Conservation (phyloP, 2,888 invertebrate genomes). For the Plebejus argus region DNA sequence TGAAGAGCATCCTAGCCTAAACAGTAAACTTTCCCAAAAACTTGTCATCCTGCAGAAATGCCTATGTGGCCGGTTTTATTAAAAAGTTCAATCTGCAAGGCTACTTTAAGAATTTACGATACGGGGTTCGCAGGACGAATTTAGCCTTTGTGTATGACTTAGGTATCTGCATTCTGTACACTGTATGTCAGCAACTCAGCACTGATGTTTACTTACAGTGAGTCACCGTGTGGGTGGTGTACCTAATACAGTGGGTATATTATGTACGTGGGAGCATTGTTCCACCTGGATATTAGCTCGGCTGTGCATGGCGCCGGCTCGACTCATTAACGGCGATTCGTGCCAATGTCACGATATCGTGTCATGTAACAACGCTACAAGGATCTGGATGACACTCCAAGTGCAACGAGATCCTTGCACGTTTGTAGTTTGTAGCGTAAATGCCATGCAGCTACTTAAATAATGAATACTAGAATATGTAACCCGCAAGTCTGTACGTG, state of each 20-base stretch:
- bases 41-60: no score
- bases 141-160: not conserved
- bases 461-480: no score
- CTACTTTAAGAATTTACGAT: no score
- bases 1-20: no score
- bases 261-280: not conserved
- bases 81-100: no score
- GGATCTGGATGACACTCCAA: not conserved
- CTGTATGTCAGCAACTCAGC: not conserved
- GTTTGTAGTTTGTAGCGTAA: not conserved
- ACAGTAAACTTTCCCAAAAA: no score
- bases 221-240: conserved; percentile 4
- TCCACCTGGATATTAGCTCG: not conserved
- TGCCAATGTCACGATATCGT: not conserved
- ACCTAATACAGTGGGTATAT: not conserved
- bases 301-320: not conserved
- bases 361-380: not conserved
- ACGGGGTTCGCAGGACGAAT: not conserved
- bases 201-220: not conserved
- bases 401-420: not conserved
- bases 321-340: not conserved
- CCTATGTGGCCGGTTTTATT: no score
- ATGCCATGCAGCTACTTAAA: no score
- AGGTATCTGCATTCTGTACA: no score
- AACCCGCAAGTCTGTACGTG: no score